Conservation (phyloP, 1,140 invertebrate genomes). For the Whitmania pigra region DNA sequence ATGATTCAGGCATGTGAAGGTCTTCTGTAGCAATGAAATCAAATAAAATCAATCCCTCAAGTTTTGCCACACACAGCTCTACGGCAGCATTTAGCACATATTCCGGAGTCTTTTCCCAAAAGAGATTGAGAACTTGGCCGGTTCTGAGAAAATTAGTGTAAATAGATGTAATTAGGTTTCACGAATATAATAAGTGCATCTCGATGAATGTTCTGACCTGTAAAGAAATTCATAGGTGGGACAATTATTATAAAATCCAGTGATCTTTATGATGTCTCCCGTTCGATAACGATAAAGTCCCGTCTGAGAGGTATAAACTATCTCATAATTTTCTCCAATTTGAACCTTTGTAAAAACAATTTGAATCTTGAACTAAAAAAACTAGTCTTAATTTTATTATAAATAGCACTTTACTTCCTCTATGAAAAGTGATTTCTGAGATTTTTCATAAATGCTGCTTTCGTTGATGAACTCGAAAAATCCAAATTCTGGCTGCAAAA, state of each 20-base stretch:
- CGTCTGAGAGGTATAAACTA: constrained; percentile 30
- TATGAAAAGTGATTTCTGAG: constrained; percentile 14
- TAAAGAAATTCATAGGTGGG: constrained; percentile 30
- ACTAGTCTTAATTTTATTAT: not conserved
- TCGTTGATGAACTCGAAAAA: constrained; percentile 23
- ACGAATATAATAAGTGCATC: not conserved
- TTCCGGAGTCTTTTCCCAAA: constrained; percentile 25
- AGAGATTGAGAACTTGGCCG: constrained; percentile 23
- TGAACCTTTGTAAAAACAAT: constrained; percentile 20
- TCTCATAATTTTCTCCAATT: constrained; percentile 28
- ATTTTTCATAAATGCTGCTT: not conserved
- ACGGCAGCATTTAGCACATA: constrained; percentile 21
- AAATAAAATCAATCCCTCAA: constrained; percentile 15
- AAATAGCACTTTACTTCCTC: constrained; percentile 12
- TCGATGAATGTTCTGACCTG: constrained; percentile 20
- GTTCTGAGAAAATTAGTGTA: not conserved
- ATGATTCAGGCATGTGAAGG: constrained; percentile 10
- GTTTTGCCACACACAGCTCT: not conserved
- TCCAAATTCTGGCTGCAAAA: constrained; percentile 15
- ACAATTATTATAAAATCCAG: constrained; percentile 27
- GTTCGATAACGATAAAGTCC: constrained; percentile 32
- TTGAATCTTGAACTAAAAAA: constrained; percentile 1
- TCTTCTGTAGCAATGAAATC: constrained; percentile 24
- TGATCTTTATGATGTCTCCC: constrained; percentile 30
- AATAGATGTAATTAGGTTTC: not conserved